phyloP scores from a whole-genome alignment of 2,888 invertebrate species.

The Asteroscopus sphinx region DNA sequence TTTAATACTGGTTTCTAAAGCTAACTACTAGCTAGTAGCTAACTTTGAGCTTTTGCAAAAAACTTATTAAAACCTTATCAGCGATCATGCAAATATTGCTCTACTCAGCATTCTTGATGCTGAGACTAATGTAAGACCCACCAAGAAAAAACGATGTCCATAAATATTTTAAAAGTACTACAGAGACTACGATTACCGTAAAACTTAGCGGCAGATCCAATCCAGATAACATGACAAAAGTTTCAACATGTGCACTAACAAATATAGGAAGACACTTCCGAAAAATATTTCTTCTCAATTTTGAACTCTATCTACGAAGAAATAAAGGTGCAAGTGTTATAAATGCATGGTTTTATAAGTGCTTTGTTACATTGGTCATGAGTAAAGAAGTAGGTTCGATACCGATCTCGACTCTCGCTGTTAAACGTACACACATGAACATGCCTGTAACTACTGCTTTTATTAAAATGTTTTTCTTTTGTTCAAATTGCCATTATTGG shows the following conservation, averaged over 20 bases:
- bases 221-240: slow-evolving; percentile 81
- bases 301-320: slow-evolving; percentile 16
- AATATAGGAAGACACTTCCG: slow-evolving; percentile 34
- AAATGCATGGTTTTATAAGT: slow-evolving; percentile 9
- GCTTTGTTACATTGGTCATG: slow-evolving; percentile 53
- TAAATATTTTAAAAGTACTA: slow-evolving; percentile 72
- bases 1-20: slow-evolving; percentile 19
- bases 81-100: slow-evolving; percentile 53
- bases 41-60: slow-evolving; percentile 37
- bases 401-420: slow-evolving; percentile 74
- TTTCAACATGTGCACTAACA: slow-evolving; percentile 71
- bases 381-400: slow-evolving; percentile 74
- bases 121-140: slow-evolving; percentile 61
- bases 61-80: slow-evolving; percentile 45
- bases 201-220: slow-evolving; percentile 80
- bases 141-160: slow-evolving; percentile 67
- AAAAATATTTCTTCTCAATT: slow-evolving; percentile 16
- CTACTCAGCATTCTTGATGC: slow-evolving; percentile 51
- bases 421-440: slow-evolving; percentile 73
- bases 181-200: slow-evolving; percentile 79
- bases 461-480: slow-evolving; percentile 63
- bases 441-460: slow-evolving; percentile 74
- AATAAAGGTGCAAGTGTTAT: slow-evolving; percentile 15
- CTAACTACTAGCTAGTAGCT: slow-evolving; percentile 21
- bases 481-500: slow-evolving; percentile 54